phyloP scores from a whole-genome alignment of 2,113 vertebrate species.

The Vidua chalybeata region DNA sequence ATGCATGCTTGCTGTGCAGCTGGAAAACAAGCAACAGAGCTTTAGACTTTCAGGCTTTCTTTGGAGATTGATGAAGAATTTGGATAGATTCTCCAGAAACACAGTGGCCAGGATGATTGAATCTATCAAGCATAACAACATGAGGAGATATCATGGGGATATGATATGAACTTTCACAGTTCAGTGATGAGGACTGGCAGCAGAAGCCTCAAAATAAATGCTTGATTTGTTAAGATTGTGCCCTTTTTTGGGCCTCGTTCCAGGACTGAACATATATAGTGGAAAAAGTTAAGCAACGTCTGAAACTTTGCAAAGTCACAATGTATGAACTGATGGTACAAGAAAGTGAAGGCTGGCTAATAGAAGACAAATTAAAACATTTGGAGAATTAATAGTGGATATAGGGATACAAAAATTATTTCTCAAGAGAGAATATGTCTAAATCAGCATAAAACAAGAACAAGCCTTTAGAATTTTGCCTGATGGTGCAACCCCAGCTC shows the following conservation, averaged over 20 bases:
- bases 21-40: not conserved
- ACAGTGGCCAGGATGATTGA: not conserved
- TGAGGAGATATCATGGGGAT: not conserved
- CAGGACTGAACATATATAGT: not conserved
- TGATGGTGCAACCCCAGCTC: not conserved
- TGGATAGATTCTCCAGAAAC: not conserved
- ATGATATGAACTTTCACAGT: not conserved
- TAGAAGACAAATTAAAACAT: not conserved
- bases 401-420: not conserved
- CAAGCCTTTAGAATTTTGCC: not conserved
- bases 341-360: not conserved
- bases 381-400: not conserved
- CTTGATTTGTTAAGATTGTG: not conserved
- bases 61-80: not conserved
- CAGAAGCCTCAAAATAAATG: not conserved
- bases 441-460: not conserved
- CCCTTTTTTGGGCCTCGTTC: not conserved
- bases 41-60: not conserved
- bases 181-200: conserved; percentile 1
- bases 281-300: not conserved
- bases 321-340: not conserved
- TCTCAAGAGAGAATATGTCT: not conserved
- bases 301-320: not conserved
- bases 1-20: not conserved
- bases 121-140: not conserved